phyloP scores from a whole-genome alignment of 2,888 invertebrate genomes.

The Heterodera filipjevi region DNA sequence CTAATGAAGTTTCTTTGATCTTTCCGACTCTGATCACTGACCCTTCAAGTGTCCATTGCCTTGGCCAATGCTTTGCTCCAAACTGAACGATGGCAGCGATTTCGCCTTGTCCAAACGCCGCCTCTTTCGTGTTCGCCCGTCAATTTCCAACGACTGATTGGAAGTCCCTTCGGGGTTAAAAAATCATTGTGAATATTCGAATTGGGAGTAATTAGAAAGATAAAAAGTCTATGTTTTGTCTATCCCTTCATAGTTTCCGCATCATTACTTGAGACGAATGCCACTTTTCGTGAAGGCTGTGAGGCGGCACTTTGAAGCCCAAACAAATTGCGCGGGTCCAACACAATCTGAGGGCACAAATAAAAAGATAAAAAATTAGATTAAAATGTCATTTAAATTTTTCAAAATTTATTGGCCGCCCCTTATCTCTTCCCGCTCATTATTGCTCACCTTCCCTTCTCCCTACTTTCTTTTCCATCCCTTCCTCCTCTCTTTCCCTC shows the following conservation, averaged over 20 bases:
- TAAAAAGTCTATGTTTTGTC: too few species aligned
- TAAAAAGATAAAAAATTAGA: neutral
- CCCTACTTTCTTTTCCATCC: too few species aligned
- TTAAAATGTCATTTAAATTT: neutral
- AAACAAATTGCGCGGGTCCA: constrained; percentile 16
- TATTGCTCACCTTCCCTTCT: neutral
- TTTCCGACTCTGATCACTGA: neutral
- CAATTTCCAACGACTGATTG: constrained; percentile 1
- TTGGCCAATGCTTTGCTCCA: neutral
- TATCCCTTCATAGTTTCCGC: neutral
- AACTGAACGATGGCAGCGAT: constrained; percentile 20
- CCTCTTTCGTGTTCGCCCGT: constrained; percentile 6
- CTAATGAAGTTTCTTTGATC: too few species aligned
- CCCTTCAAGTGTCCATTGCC: constrained; percentile 4
- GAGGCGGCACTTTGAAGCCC: neutral
- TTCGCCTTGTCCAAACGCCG: constrained; percentile 17
- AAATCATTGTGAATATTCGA: too few species aligned
- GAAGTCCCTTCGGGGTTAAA: constrained; percentile 2
- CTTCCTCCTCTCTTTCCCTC: too few species aligned
- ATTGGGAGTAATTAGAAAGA: too few species aligned
- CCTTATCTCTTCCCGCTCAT: too few species aligned
- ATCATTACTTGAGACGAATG: constrained; percentile 1
- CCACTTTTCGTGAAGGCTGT: neutral
- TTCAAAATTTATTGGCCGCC: neutral
- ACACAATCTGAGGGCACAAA: neutral